A percentile compares a stretch with the other conserved stretches of the same genome.
Evolutionary conservation across 2,797 vertebrate genomes (phyloP).

Genomic region (Rhodeus uyekii): DNA sequence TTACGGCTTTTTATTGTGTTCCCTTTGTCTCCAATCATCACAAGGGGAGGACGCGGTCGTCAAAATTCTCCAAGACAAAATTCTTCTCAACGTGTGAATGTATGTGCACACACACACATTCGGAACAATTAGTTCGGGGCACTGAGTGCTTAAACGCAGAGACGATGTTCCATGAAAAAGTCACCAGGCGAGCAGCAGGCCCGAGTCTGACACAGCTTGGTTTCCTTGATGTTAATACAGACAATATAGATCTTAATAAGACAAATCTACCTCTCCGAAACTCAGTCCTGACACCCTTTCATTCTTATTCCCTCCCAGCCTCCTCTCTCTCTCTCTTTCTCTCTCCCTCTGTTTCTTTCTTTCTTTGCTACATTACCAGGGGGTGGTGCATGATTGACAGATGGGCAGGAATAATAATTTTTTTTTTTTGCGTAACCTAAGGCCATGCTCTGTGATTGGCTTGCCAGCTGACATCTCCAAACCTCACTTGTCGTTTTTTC

Average conservation of each 20-base stretch:
- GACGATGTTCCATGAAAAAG: constrained; percentile 26
- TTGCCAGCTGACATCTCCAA: constrained; percentile 85
- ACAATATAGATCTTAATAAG: constrained; percentile 71
- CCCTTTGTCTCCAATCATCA: constrained; percentile 70
- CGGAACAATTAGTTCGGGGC: constrained; percentile 70
- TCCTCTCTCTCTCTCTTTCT: constrained; percentile 70
- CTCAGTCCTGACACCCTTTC: constrained; percentile 64
- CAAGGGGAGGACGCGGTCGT: constrained; percentile 69
- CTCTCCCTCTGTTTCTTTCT: constrained; percentile 65
- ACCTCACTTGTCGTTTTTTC: constrained; percentile 65
- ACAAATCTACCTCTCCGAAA: constrained; percentile 70
- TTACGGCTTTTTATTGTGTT: constrained; percentile 81
- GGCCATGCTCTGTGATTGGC: constrained; percentile 86
- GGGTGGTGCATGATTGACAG: constrained; percentile 86
- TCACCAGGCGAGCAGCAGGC: constrained; percentile 37
- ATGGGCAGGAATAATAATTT: constrained; percentile 86
- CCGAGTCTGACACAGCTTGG: constrained; percentile 47
- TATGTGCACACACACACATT: constrained; percentile 57
- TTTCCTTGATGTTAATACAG: constrained; percentile 55
- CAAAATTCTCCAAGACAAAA: constrained; percentile 72
- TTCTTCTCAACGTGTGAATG: constrained; percentile 45
- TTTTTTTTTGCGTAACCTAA: constrained; percentile 79
- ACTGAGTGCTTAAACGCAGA: constrained; percentile 59
- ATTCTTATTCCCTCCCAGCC: constrained; percentile 49
- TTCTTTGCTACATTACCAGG: constrained; percentile 83